These are phyloP conservation scores for Noctua janthe DNA, from an alignment of 2,888 invertebrate species.

Conservation along the genomic window DNA sequence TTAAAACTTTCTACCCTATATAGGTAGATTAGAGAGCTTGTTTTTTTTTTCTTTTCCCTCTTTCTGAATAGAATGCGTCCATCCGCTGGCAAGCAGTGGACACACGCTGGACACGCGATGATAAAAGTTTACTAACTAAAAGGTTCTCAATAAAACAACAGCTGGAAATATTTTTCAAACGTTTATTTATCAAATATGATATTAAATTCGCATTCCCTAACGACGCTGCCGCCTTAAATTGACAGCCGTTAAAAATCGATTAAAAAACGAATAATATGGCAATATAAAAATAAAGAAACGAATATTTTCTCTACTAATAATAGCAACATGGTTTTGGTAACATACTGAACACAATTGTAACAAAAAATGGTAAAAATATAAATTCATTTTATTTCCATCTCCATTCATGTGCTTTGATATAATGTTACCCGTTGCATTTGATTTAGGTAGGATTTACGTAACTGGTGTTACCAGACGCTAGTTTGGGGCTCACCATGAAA, in stretches of 20 bases:
- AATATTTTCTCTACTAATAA: constrained; percentile 54
- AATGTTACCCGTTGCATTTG: constrained; percentile 19
- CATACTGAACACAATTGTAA: constrained; percentile 67
- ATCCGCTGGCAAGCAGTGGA: too few relatives aligned
- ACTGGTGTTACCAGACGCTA: constrained; percentile 23
- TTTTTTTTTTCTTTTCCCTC: too few relatives aligned
- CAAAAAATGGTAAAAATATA: constrained; percentile 53
- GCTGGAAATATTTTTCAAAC: constrained; percentile 16
- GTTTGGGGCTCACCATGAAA: constrained; percentile 11
- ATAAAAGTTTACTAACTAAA: background rate
- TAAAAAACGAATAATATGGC: constrained; percentile 45
- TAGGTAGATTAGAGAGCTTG: too few relatives aligned
- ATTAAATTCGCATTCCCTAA: constrained; percentile 33
- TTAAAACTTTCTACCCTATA: too few relatives aligned
- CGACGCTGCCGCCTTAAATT: constrained; percentile 8
- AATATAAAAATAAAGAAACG: constrained; percentile 61
- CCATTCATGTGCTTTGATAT: constrained; percentile 23
- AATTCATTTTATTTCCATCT: constrained; percentile 31
- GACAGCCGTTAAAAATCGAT: constrained; percentile 9
- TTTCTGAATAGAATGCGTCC: too few relatives aligned
- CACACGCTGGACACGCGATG: too few relatives aligned
- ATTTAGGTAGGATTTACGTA: constrained; percentile 3
- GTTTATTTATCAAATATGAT: constrained; percentile 57
- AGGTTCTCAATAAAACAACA: constrained; percentile 28
- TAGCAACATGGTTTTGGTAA: constrained; percentile 69